A percentile compares a stretch with the other conserved stretches of the same genome.
phyloP scores from a whole-genome alignment of 1,140 invertebrate genomes.

The Diploscapter pachys region DNA sequence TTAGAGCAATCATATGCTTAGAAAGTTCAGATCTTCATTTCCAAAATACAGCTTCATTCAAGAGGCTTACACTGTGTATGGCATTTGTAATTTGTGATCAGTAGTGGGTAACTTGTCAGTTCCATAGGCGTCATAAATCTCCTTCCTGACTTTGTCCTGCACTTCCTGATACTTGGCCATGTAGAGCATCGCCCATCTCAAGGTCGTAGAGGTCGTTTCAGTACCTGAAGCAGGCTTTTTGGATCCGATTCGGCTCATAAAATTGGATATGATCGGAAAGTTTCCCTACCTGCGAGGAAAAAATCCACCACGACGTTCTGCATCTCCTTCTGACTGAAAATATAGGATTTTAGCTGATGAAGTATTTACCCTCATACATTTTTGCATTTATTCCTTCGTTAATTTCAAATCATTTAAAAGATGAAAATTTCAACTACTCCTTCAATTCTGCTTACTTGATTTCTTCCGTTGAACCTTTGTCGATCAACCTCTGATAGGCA shows the following conservation, averaged over 20 bases:
- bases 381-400: neutral
- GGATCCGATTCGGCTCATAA: too few relatives aligned
- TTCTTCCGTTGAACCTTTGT: neutral
- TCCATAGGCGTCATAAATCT: conserved; percentile 12
- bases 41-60: too few relatives aligned
- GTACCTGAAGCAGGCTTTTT: neutral
- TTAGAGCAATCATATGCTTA: neutral
- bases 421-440: neutral
- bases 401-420: neutral
- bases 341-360: neutral
- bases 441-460: neutral
- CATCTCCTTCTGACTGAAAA: conserved; percentile 8
- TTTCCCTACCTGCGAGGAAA: neutral
- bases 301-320: conserved; percentile 1
- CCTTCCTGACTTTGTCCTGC: conserved; percentile 14
- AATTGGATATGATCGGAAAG: too few relatives aligned
- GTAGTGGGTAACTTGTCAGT: conserved; percentile 12
- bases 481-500: conserved; percentile 12
- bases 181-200: conserved; percentile 18
- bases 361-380: neutral
- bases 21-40: too few relatives aligned
- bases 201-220: conserved; percentile 22
- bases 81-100: conserved; percentile 23
- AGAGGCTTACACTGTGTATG: conserved; percentile 5
- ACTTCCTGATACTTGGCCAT: conserved; percentile 24